A percentile compares a stretch with the other conserved stretches of the same genome.
Conservation (phyloP, 1,140 invertebrate species). For the Drosophila equinoxialis region DNA sequence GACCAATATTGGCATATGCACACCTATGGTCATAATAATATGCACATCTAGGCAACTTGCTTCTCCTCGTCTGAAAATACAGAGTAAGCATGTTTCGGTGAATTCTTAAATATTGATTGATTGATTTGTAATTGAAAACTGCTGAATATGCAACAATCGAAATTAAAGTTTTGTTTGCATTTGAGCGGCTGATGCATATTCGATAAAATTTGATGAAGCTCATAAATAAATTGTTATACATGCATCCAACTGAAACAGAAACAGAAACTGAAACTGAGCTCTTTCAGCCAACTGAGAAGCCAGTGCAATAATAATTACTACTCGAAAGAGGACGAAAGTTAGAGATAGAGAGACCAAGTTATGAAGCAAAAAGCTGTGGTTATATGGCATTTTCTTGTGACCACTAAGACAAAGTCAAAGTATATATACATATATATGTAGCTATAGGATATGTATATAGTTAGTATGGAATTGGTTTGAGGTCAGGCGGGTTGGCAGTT, state of each 20-base stretch:
- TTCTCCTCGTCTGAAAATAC: too few relatives aligned
- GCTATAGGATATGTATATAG: neutral
- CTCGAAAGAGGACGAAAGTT: too few relatives aligned
- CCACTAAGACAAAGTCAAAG: too few relatives aligned
- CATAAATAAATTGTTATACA: constrained; percentile 22
- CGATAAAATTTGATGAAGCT: neutral
- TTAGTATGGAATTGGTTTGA: neutral
- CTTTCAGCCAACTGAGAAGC: neutral
- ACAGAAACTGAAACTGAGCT: neutral
- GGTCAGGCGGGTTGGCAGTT: constrained; percentile 20
- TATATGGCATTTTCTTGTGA: too few relatives aligned
- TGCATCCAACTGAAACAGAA: neutral
- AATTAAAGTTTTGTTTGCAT: constrained; percentile 4
- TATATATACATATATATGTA: neutral
- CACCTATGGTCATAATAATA: too few relatives aligned
- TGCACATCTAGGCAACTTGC: too few relatives aligned
- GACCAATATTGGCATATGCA: too few relatives aligned
- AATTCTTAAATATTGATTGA: too few relatives aligned
- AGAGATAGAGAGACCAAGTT: too few relatives aligned
- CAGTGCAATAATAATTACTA: neutral
- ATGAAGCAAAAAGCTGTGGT: too few relatives aligned
- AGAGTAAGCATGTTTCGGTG: too few relatives aligned
- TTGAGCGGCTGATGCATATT: neutral
- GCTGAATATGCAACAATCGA: constrained; percentile 1
- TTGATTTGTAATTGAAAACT: constrained; percentile 11